Evolutionary conservation across 2,113 vertebrate species (phyloP), one percentile per base, ranked within the genome.

Genomic region (Chionodraco myersi): DNA sequence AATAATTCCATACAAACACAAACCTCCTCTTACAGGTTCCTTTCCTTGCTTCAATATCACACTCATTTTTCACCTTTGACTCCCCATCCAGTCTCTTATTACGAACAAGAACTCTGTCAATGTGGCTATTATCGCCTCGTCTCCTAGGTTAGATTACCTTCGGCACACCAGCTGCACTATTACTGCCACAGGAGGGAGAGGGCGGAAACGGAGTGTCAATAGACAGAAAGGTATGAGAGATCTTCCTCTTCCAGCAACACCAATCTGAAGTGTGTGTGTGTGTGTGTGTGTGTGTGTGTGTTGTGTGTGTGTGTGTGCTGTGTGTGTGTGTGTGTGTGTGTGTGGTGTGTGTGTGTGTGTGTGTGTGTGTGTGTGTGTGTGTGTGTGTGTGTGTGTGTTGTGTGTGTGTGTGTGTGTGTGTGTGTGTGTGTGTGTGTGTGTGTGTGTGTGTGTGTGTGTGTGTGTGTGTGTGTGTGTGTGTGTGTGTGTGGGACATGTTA

Each of bases 61-160:
- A 92, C 85, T 93, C 89, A 91, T 93, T 94, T 92, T 92, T 93
- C 91, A 91, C 92, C 93, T 93, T 93, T 93, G 92, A 91, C 93
- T 93, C 77, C 78, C 86, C 88, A 80, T 90, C 85, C 84, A 86
- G 91, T 84, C 88, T 92, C 86, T 88, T 91, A 91, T 94, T 93
- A 92, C 83, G 89, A 90, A 91, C 86, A 89, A 89, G 73, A 68
- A 58, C 72, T 88, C 86, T 79, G 79, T 91, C 91, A 86, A 89
- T 90, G 90, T 88, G 86, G 88, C 88, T 84, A 92, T 95, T 93
- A 94, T 91, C 87, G 56, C 83, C 83, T 84, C 73, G 84, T 91
- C 91, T 91, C 79, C 71, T 69, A 83, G 90, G 92, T 89, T 91
- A 89, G 86, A 93, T 91, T 94, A 94, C 90, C 86, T 91, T 86